A percentile compares a stretch with the other conserved stretches of the same genome.
phyloP scores from a whole-genome alignment of 2,797 vertebrate genomes.

The Galaxias olidus region DNA sequence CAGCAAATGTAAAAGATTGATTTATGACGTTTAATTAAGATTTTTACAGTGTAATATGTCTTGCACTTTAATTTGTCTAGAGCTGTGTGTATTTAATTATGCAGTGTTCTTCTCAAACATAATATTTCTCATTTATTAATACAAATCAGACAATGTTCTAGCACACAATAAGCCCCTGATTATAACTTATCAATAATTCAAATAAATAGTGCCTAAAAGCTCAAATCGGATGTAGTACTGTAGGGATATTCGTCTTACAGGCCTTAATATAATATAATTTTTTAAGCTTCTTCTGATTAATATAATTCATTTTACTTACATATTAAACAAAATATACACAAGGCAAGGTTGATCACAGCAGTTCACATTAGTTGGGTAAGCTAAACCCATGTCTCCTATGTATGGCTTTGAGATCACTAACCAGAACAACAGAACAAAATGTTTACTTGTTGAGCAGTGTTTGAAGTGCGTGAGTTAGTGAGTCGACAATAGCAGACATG shows the following conservation, averaged over 20 bases:
- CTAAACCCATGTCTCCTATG: constrained; percentile 77
- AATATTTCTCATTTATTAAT: constrained; percentile 58
- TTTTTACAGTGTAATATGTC: constrained; percentile 36
- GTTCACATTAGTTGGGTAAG: constrained; percentile 75
- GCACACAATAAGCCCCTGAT: constrained; percentile 42
- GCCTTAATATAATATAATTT: constrained; percentile 67
- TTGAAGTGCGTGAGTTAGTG: constrained; percentile 92
- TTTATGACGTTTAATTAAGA: constrained; percentile 18
- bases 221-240: constrained; percentile 59
- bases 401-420: constrained; percentile 97
- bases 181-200: constrained; percentile 53
- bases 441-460: constrained; percentile 87
- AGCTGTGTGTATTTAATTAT: constrained; percentile 45
- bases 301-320: constrained; percentile 77
- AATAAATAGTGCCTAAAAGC: constrained; percentile 59
- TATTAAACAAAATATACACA: constrained; percentile 98
- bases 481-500: constrained; percentile 90
- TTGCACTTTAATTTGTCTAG: constrained; percentile 64
- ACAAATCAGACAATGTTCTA: constrained; percentile 50
- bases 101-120: constrained; percentile 44
- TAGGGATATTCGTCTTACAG: constrained; percentile 60
- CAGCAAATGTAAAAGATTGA: constrained; percentile 49
- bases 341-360: constrained; percentile 86
- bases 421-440: constrained; percentile 81
- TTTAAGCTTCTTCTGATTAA: constrained; percentile 65